Percentiles rank a stretch among this genome's conserved stretches.
Conservation (phyloP, 2,797 vertebrate genomes). For the Masticophis lateralis region DNA sequence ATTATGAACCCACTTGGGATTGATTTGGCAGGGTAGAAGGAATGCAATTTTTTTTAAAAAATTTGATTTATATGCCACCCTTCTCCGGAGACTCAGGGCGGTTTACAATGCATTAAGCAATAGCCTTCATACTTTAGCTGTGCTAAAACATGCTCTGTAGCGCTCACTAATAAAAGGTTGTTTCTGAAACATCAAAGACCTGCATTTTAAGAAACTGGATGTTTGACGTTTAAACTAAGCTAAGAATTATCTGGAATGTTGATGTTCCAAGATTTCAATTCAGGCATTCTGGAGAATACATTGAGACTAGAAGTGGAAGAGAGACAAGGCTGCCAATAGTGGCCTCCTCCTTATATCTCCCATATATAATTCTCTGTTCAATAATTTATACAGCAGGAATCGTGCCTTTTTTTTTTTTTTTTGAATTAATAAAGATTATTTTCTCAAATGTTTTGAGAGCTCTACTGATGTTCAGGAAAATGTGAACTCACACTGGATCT, state of each 20-base stretch:
- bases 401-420: neutral
- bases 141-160: neutral
- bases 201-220: neutral
- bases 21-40: neutral
- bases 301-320: neutral
- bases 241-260: neutral
- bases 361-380: neutral
- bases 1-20: neutral
- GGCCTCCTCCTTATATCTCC: neutral
- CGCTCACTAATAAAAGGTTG: neutral
- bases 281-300: neutral
- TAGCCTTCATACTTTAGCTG: neutral
- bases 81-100: too few species aligned
- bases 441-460: neutral
- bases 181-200: neutral
- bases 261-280: neutral
- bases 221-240: neutral
- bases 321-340: neutral
- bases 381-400: neutral
- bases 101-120: too few species aligned
- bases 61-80: too few species aligned
- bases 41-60: neutral
- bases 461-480: neutral
- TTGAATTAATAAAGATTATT: neutral
- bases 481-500: neutral